Evolutionary conservation across 2,113 vertebrate genomes (phyloP), one percentile per base, ranked within the genome.

Genomic region (Alethe castanea): DNA sequence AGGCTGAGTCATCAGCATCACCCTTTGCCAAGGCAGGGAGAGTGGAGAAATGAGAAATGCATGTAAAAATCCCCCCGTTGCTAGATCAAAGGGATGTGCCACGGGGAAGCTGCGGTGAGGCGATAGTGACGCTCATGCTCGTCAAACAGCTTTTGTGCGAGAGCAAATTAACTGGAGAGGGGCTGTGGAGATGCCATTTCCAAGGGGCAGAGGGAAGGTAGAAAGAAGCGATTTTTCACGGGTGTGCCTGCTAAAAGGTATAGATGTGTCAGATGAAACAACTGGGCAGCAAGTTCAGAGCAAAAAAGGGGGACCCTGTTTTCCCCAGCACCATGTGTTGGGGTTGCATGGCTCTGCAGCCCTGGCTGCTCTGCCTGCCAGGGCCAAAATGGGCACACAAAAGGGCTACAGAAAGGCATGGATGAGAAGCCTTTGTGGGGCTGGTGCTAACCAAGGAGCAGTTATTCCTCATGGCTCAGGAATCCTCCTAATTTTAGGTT

Each of bases 21-120:
- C 92, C 72, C 40, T 48, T 73, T 95, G 92, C 94, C 88, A 72
- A 92, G 78, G 56, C 81, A 81, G 14, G 35, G 90, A 85, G 88
- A 29, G 79, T n/a, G 70, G 28, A 88, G 45, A 70, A 50, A 80
- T 26, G 28, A 59, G 60, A 69, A 72, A 35, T n/a, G 16, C 35
- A 2, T 77, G 17, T 72, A 36, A 88, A 94, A 93, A 65, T 47
- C 56, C 36, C n/a, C 23, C 40, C 4, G 0, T 20, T 2, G 3
- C 61, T 80, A 15, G 40, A 64, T 84, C 26, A 57, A 67, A 78
- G 31, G 81, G 33, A 29, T 73, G 29, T 45, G 59, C 54, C 38
- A 25, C 4, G 0, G 2, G 47, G 73, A 65, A 67, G 66, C 56
- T 71, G 35, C 65, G 50, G 47, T 4, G 7, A 54, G 60, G 24